These are phyloP conservation scores for Lamprologus tigripictilis DNA, from an alignment of 2,113 vertebrate genomes.

Conservation along the genomic window DNA sequence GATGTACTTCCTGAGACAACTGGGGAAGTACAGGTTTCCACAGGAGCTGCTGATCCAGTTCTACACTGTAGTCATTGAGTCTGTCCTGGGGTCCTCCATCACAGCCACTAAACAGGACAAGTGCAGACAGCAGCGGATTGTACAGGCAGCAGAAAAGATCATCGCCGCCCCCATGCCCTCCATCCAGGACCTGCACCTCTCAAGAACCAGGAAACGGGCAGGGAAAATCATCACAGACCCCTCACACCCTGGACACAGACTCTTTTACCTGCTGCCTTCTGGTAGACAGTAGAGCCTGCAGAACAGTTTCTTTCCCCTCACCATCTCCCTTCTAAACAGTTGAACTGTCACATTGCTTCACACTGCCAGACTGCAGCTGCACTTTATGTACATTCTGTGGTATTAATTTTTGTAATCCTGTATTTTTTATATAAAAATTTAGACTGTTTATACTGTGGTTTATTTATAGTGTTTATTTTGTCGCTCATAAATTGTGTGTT, in stretches of 20 bases:
- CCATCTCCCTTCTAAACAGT: not conserved
- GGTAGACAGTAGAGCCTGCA: not conserved
- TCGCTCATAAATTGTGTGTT: not conserved
- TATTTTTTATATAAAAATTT: not conserved
- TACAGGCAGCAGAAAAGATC: not conserved
- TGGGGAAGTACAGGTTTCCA: not conserved
- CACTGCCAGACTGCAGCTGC: not conserved
- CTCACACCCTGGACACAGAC: not conserved
- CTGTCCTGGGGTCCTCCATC: not conserved
- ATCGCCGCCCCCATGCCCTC: not conserved
- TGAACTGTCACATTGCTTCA: not conserved
- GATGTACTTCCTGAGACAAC: not conserved
- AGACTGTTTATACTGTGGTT: not conserved
- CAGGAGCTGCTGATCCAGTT: not conserved
- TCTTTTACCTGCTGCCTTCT: not conserved
- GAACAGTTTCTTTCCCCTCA: not conserved
- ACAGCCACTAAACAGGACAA: not conserved
- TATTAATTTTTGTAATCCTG: not conserved
- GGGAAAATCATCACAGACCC: not conserved
- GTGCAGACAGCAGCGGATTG: not conserved
- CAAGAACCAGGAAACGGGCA: not conserved
- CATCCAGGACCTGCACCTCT: not conserved
- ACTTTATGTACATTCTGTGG: not conserved
- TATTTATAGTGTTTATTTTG: not conserved
- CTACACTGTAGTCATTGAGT: not conserved